These are phyloP conservation scores for Amaurobius ferox DNA, from an alignment of 2,888 invertebrate species.

Conservation along the genomic window DNA sequence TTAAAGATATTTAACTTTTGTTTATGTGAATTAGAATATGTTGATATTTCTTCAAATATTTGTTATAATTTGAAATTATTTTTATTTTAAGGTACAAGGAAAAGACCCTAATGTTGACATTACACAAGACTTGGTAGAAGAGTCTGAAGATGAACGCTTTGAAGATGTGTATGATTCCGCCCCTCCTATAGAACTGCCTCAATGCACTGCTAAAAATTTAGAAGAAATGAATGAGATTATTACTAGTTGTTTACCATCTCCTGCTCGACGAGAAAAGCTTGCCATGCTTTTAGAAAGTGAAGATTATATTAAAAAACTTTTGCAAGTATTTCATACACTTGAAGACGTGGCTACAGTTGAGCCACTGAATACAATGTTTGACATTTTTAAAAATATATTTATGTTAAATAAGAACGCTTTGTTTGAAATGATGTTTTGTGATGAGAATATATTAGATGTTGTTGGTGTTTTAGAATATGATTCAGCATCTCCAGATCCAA, in stretches of 20 bases:
- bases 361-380: slow-evolving; percentile 94
- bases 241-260: slow-evolving; percentile 90
- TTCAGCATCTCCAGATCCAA: slow-evolving; percentile 88
- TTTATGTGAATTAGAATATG: no score
- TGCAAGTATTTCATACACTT: slow-evolving; percentile 96
- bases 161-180: slow-evolving; percentile 96
- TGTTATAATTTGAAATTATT: background rate
- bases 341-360: slow-evolving; percentile 97
- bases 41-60: no score
- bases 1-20: no score
- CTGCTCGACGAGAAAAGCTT: slow-evolving; percentile 94
- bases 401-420: slow-evolving; percentile 97
- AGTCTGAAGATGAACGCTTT: slow-evolving; percentile 96
- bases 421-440: slow-evolving; percentile 98
- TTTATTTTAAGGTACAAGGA: slow-evolving; percentile 89
- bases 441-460: slow-evolving; percentile 86
- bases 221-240: slow-evolving; percentile 95
- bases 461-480: slow-evolving; percentile 99
- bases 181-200: slow-evolving; percentile 94
- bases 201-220: slow-evolving; percentile 93
- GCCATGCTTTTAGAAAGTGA: slow-evolving; percentile 95
- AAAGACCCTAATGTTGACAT: slow-evolving; percentile 99
- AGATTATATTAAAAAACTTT: slow-evolving; percentile 94
- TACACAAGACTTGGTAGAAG: slow-evolving; percentile 96
- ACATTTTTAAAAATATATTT: slow-evolving; percentile 99